A percentile compares a stretch with the other conserved stretches of the same genome.
These are phyloP conservation scores for Acestrorhynchus altus DNA, from an alignment of 2,797 vertebrate species.

Conservation along the genomic window DNA sequence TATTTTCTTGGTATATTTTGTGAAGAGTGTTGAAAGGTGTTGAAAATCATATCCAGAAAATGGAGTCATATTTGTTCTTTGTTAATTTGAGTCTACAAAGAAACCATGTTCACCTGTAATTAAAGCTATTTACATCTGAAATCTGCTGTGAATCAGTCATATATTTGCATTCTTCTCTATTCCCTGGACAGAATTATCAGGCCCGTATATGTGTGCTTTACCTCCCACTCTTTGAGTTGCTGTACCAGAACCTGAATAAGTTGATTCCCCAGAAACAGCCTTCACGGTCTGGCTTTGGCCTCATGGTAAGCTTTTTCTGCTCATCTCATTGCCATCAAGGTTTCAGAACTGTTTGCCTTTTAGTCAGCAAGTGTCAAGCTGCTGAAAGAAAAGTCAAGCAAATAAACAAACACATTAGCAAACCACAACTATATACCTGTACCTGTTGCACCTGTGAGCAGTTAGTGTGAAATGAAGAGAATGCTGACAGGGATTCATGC, in stretches of 20 bases:
- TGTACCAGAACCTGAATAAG: constrained; percentile 91
- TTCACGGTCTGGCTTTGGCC: constrained; percentile 63
- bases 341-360: too few relatives aligned
- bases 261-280: constrained; percentile 73
- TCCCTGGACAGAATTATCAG: constrained; percentile 89
- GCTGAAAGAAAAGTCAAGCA: background rate
- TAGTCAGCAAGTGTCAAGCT: background rate
- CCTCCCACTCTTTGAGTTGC: constrained; percentile 88
- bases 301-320: constrained; percentile 65
- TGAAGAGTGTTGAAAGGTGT: too few relatives aligned
- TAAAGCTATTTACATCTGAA: background rate
- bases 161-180: constrained; percentile 20
- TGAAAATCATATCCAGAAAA: too few relatives aligned
- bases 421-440: too few relatives aligned
- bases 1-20: too few relatives aligned
- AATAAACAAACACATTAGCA: too few relatives aligned
- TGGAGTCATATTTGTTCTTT: too few relatives aligned
- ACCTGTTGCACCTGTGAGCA: too few relatives aligned
- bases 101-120: too few relatives aligned
- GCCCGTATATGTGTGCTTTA: constrained; percentile 92
- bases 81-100: too few relatives aligned
- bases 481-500: background rate
- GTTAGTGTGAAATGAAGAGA: background rate
- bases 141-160: background rate
- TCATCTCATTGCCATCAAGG: background rate